Conservation (phyloP, 2,888 invertebrate species). For the Cylloceria caligata region DNA sequence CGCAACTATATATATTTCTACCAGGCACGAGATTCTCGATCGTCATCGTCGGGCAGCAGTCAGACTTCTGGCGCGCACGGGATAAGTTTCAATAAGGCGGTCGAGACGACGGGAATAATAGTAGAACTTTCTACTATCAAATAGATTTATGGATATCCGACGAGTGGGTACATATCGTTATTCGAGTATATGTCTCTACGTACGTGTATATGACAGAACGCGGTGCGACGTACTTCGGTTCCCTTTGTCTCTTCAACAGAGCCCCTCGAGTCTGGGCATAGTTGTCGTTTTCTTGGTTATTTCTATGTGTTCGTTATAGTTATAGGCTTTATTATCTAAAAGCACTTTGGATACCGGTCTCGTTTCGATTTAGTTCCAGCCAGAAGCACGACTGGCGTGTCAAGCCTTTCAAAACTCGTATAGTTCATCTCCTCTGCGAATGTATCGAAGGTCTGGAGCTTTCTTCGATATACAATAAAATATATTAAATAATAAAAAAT, state of each 20-base stretch:
- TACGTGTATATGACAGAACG: conserved; percentile 6
- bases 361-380: conserved; percentile 36
- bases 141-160: conserved; percentile 83
- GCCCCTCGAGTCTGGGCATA: conserved; percentile 1
- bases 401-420: conserved; percentile 22
- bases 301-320: conserved; percentile 49
- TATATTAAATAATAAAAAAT: too few relatives aligned
- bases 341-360: conserved; percentile 42
- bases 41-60: conserved; percentile 67
- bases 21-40: conserved; percentile 32
- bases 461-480: neutral
- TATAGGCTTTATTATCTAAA: conserved; percentile 29
- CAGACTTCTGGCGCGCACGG: conserved; percentile 64
- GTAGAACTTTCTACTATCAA: conserved; percentile 83
- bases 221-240: conserved; percentile 47
- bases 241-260: conserved; percentile 48
- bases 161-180: conserved; percentile 50
- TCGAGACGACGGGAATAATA: conserved; percentile 79
- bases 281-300: conserved; percentile 53
- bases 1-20: conserved; percentile 2
- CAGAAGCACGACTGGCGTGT: conserved; percentile 46
- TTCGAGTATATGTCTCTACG: conserved; percentile 26
- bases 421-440: neutral
- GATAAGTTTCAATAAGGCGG: conserved; percentile 74
- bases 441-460: neutral